These are phyloP conservation scores for Parotocinclus haroldoi DNA, from an alignment of 2,797 vertebrate species.

Conservation along the genomic window DNA sequence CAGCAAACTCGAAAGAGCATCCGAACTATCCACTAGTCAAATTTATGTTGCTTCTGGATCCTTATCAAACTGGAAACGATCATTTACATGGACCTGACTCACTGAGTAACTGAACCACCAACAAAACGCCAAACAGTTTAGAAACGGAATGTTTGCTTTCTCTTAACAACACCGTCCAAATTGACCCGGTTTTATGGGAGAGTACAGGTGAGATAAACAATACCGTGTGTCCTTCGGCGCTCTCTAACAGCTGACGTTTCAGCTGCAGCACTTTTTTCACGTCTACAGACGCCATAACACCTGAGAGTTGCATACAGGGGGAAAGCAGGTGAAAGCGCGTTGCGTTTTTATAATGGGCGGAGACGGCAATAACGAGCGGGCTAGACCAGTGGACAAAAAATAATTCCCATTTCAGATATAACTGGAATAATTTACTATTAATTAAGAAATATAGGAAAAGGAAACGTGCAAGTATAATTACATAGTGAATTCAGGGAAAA, in stretches of 20 bases:
- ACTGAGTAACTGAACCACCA: too few species aligned
- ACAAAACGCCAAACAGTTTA: too few species aligned
- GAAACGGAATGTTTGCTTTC: neutral
- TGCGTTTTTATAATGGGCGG: constrained; percentile 62
- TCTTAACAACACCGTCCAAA: too few species aligned
- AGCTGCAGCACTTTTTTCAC: constrained; percentile 61
- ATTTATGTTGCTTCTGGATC: too few species aligned
- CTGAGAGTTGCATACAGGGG: constrained; percentile 48
- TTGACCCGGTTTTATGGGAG: neutral
- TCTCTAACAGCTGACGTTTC: constrained; percentile 65
- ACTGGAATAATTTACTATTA: too few species aligned
- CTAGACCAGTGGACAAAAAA: neutral
- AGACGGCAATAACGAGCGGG: constrained; percentile 1
- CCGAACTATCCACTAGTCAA: neutral
- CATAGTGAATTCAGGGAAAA: neutral
- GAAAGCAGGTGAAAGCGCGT: constrained; percentile 44
- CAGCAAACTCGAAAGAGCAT: neutral
- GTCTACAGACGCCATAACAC: constrained; percentile 64
- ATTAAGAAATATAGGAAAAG: too few species aligned
- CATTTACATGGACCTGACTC: too few species aligned
- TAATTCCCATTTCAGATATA: too few species aligned
- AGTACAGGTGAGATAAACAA: neutral
- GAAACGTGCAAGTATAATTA: too few species aligned
- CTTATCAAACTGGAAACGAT: too few species aligned
- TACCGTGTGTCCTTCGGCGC: constrained; percentile 67